Conservation (phyloP, 2,113 vertebrate genomes). For the Arothron firmamentum region DNA sequence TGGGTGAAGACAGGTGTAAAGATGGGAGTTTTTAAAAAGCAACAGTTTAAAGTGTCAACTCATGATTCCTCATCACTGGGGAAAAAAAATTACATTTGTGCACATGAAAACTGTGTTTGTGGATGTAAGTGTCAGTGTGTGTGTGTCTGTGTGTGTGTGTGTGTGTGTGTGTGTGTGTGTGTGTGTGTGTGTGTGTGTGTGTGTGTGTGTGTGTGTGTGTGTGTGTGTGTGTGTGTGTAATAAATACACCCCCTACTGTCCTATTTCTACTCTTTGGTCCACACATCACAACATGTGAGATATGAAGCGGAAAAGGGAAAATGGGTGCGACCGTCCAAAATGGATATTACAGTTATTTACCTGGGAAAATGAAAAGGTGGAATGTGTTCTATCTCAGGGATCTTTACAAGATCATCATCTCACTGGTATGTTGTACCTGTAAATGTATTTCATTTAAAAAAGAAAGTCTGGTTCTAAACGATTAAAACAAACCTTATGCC, state of each 20-base stretch:
- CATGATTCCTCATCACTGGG: no score
- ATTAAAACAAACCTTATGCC: no score
- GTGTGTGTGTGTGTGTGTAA: slow-evolving; percentile 42
- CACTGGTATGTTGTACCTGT: slow-evolving; percentile 55
- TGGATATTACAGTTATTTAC: slow-evolving; percentile 49
- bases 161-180: slow-evolving; percentile 39
- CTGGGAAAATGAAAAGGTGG: slow-evolving; percentile 34
- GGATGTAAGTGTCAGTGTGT: slow-evolving; percentile 12
- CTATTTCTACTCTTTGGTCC: slow-evolving; percentile 55
- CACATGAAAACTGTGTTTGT: no score
- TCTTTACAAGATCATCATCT: slow-evolving; percentile 27
- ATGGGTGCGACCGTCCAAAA: slow-evolving; percentile 14
- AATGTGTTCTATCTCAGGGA: slow-evolving; percentile 38
- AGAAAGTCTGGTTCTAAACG: slow-evolving; percentile 1
- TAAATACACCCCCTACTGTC: slow-evolving; percentile 64
- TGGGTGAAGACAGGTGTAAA: no score
- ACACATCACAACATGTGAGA: slow-evolving; percentile 61
- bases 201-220: not conserved
- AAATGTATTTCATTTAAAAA: slow-evolving; percentile 22
- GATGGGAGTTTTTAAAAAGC: no score
- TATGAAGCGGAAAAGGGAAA: slow-evolving; percentile 49
- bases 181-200: slow-evolving; percentile 54
- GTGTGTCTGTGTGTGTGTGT: slow-evolving; percentile 59
- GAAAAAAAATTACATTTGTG: no score
- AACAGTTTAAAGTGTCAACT: no score